Evolutionary conservation across 2,113 vertebrate genomes (phyloP).

Genomic region (Clarias batrachus): DNA sequence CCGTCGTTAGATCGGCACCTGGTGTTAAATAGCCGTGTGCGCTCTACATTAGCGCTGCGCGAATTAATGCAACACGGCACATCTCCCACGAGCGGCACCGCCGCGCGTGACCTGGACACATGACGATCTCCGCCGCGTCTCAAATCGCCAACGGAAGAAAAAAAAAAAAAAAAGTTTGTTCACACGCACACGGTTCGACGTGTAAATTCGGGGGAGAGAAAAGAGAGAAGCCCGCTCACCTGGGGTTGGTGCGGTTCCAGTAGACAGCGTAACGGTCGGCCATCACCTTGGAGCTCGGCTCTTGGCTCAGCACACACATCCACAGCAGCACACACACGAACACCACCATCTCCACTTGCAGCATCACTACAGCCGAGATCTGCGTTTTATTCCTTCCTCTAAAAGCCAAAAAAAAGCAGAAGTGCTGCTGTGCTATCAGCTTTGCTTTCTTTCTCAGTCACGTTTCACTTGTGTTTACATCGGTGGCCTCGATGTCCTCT

Average conservation of each 20-base stretch:
- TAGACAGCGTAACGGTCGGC: slow-evolving; percentile 97
- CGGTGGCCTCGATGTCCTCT: slow-evolving; percentile 46
- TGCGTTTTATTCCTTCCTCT: slow-evolving; percentile 69
- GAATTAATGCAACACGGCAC: background rate
- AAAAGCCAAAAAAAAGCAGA: background rate
- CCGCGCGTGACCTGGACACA: background rate
- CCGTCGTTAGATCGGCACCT: background rate
- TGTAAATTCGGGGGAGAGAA: background rate
- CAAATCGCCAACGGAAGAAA: background rate
- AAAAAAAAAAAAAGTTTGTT: background rate
- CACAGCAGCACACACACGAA: slow-evolving; percentile 87
- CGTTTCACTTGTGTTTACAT: slow-evolving; percentile 66
- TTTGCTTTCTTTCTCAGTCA: slow-evolving; percentile 49
- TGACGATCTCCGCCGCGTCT: background rate
- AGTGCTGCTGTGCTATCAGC: slow-evolving; percentile 37
- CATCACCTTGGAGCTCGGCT: slow-evolving; percentile 92
- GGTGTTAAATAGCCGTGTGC: background rate
- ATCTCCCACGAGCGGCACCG: no score
- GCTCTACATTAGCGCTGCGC: background rate
- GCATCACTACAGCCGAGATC: slow-evolving; percentile 81
- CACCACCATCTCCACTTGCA: slow-evolving; percentile 94
- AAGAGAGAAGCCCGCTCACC: slow-evolving; percentile 68
- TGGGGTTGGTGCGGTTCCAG: slow-evolving; percentile 97
- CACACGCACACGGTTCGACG: background rate
- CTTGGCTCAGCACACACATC: slow-evolving; percentile 92